Evolutionary conservation across 2,888 invertebrate genomes (phyloP).

Genomic region (Nasonia oneida): DNA sequence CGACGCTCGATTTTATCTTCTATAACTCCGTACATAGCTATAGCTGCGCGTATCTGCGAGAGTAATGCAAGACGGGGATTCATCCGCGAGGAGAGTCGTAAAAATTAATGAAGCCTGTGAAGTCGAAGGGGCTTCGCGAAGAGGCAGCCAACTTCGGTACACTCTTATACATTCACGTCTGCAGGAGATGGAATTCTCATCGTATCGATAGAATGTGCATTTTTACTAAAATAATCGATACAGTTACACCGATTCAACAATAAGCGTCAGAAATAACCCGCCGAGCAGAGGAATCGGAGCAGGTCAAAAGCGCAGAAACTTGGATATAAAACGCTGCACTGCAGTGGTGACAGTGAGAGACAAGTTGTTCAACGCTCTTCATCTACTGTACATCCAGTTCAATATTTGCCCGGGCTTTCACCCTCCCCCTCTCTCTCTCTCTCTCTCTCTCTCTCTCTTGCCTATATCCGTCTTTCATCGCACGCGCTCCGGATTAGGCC

Average conservation of each 20-base stretch:
- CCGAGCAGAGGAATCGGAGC: not conserved
- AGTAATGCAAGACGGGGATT: not conserved
- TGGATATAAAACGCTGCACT: not conserved
- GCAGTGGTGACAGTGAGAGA: not conserved
- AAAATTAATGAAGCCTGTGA: not conserved
- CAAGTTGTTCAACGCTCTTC: not conserved
- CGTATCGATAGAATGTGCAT: too few species aligned
- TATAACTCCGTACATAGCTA: too few species aligned
- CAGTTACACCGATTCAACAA: not conserved
- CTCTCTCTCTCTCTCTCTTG: not conserved
- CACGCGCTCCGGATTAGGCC: slow-evolving; percentile 23
- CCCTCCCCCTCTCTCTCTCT: not conserved
- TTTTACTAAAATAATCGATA: too few species aligned
- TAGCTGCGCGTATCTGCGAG: not conserved
- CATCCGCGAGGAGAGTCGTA: not conserved
- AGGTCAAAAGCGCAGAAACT: not conserved
- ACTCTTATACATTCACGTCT: too few species aligned
- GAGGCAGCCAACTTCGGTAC: too few species aligned
- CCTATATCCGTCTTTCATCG: slow-evolving; percentile 46
- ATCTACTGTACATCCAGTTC: slow-evolving; percentile 7
- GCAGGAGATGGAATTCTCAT: too few species aligned
- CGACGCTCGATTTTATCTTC: not conserved
- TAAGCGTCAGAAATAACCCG: not conserved
- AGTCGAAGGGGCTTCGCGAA: not conserved
- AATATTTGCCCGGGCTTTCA: slow-evolving; percentile 50